Base-by-base conservation (phyloP, 2,113 vertebrate genomes). In the Dasyprocta punctata region DNA sequence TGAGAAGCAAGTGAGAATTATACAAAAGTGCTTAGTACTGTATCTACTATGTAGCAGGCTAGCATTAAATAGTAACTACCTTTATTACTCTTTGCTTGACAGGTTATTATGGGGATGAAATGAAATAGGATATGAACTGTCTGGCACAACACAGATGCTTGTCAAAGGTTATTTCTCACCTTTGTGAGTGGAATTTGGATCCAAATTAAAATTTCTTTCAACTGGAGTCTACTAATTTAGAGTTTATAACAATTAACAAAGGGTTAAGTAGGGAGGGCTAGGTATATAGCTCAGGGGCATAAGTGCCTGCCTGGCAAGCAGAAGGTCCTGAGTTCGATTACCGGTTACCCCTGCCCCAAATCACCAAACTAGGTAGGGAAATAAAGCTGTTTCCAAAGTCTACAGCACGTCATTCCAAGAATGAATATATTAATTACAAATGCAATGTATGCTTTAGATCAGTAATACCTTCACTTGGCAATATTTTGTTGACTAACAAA, bases 61-160 rank as follows among this genome's bases (percentile, higher is more conserved):
- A 30, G 78, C 30, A 93, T 88, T 95, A 95, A 91, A 84, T 0
- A 91, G 89, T 38, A 89, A 81, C 41, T 91, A 85, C 60, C 65
- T 84, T 58, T 86, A 77, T 69, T 91, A 94, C 65, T 90, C 89
- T 77, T 89, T 36, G 83, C 16, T 49, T 95, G 82, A 77, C 88
- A 97, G 77, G 44, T 73, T 89, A 84, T 95, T 86, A 94, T 4
- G 54, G 67, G 26, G 61, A 67, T 6, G 9, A 47, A 75, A 94
- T 60, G 86, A 89, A 63, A 94, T 41, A 41, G 17, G 17, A 33
- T 19, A 82, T 41, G 44, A 88, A 47, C 4, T 22, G 30, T 47
- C 38, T 28, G 12, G 30, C 38, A 60, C 52, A 71, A 20, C 36
- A 83, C 28, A 91, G 63, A 86, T 77, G 36, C 52, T 30, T 60